Base-by-base conservation (phyloP, 1,140 invertebrate genomes). In the Prorops nasuta region DNA sequence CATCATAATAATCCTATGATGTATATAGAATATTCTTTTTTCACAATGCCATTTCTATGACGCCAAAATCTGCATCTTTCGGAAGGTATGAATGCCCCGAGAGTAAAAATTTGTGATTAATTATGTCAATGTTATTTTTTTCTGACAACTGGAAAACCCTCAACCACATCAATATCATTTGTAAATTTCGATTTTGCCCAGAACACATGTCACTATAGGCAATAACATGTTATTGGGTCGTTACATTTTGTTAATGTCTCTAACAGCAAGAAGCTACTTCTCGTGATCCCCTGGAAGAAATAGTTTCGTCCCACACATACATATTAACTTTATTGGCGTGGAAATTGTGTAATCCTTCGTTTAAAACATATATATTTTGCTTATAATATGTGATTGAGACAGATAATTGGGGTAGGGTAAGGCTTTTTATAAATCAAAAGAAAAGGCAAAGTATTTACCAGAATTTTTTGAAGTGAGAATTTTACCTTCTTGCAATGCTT, bases 141-240 rank as follows among this genome's bases (percentile, higher is more conserved):
- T 55, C 46, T n/a, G n/a, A n/a, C n/a, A n/a, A n/a, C 51, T 63
- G 60, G 38, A 61, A 49, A 62, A 62, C 31, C 40, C 54, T 63
- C 38, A 66, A 56, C 45, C 54, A 61, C 51, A 54, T 62, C 45
- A 64, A 58, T 43, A 51, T 47, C 49, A 64, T 49, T 60, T 66
- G 51, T 45, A 64, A 40, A 51, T 69, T 69, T 42, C 64, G 32
- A 56, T 66, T 67, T 57, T 66, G 59, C 21, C 59, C 58, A 45
- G 58, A 54, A 53, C 57, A 69, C 42, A 51, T 54, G 38, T 67
- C 64, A 56, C 56, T 64, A 39, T 64, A 66, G 12, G 51, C 51
- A 44, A 58, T 66, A 49, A 64, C 37, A 46, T 62, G 55, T 3
- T 46, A 34, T 61, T 66, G 50, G 9, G 48, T 54, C 32, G 42